Percentiles rank a stretch among this genome's conserved stretches.
Conservation (phyloP, 2,113 vertebrate genomes). For the Perccottus glenii region DNA sequence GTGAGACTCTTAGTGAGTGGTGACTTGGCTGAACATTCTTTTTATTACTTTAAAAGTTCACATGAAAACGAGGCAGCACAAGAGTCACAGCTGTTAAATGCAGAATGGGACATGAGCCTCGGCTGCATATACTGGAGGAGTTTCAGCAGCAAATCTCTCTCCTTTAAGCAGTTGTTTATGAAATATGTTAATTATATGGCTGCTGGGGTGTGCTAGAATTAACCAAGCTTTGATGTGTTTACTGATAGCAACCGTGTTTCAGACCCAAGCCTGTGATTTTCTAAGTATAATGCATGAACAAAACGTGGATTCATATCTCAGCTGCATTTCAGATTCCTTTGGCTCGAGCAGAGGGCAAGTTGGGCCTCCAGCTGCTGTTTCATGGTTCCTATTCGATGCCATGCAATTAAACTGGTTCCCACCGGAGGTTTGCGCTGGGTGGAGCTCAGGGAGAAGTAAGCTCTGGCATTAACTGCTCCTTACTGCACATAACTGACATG, state of each 20-base stretch:
- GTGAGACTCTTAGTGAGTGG: conserved; percentile 34
- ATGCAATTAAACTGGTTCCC: conserved; percentile 70
- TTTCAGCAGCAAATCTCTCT: background rate
- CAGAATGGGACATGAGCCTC: conserved; percentile 38
- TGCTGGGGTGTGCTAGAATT: conserved; percentile 5
- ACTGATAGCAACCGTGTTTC: conserved; percentile 33
- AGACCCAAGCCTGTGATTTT: conserved; percentile 42
- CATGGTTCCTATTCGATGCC: conserved; percentile 60
- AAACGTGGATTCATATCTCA: conserved; percentile 42
- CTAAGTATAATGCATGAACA: conserved; percentile 13
- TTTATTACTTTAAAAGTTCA: conserved; percentile 48
- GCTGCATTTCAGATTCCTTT: conserved; percentile 49
- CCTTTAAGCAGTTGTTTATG: background rate
- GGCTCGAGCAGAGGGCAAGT: conserved; percentile 38
- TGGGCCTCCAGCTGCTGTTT: conserved; percentile 66
- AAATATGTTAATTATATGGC: conserved; percentile 9
- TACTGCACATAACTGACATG: conserved; percentile 40
- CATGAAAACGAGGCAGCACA: conserved; percentile 38
- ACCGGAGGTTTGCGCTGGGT: conserved; percentile 66
- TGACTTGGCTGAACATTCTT: conserved; percentile 56
- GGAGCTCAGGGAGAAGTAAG: conserved; percentile 62
- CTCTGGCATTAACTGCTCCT: conserved; percentile 61
- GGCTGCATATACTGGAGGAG: conserved; percentile 1
- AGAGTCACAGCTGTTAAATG: conserved; percentile 61
- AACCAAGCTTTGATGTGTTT: conserved; percentile 14